These are phyloP conservation scores for Theristus sp. DNA, from an alignment of 2,888 invertebrate species.

Conservation along the genomic window DNA sequence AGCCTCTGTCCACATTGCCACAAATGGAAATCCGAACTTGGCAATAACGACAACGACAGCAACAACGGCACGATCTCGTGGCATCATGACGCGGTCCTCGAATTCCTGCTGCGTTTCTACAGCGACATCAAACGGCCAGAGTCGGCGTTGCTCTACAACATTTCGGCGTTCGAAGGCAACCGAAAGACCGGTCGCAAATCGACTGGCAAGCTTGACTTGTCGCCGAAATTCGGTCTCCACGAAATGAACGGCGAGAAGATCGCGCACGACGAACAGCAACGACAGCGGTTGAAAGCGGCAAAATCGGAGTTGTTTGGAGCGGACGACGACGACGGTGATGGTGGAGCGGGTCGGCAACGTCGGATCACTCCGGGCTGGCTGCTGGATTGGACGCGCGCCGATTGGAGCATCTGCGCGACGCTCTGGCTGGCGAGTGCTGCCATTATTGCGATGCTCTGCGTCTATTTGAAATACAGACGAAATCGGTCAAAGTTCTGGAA, in stretches of 20 bases:
- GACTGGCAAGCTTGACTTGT: too few relatives aligned
- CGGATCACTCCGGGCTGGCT: not conserved
- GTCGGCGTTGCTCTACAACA: not conserved
- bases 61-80: not conserved
- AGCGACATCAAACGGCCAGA: slow-evolving; percentile 14
- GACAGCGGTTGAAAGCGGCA: too few relatives aligned
- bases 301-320: too few relatives aligned
- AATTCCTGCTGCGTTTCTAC: slow-evolving; percentile 16
- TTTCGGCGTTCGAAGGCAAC: not conserved
- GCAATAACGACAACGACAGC: not conserved
- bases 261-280: too few relatives aligned
- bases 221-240: too few relatives aligned
- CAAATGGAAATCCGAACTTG: too few relatives aligned
- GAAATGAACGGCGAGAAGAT: too few relatives aligned
- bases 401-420: not conserved
- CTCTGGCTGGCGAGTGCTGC: not conserved
- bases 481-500: not conserved
- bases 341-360: too few relatives aligned
- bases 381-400: not conserved
- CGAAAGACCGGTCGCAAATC: too few relatives aligned
- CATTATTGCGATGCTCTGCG: not conserved
- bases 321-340: too few relatives aligned
- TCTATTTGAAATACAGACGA: not conserved
- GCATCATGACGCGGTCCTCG: not conserved
- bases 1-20: not conserved